phyloP scores from a whole-genome alignment of 2,797 vertebrate genomes.

The Peromyscus eremicus region DNA sequence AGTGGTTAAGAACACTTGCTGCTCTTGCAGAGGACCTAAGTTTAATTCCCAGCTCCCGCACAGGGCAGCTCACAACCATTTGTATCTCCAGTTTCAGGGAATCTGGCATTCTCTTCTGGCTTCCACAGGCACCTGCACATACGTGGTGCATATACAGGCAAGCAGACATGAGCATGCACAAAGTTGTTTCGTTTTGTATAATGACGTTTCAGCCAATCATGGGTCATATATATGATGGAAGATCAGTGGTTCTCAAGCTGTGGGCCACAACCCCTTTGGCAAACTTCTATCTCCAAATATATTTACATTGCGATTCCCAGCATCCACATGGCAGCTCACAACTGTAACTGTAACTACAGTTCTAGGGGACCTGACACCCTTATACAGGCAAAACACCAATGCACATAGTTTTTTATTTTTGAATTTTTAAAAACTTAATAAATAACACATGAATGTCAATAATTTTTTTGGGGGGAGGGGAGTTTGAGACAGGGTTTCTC shows the following conservation, averaged over 20 bases:
- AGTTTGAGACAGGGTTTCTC: too few species aligned
- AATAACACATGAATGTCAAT: not conserved
- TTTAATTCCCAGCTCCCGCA: not conserved
- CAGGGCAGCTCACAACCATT: not conserved
- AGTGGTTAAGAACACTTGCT: too few species aligned
- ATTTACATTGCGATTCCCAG: not conserved
- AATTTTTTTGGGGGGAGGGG: not conserved
- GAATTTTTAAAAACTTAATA: not conserved
- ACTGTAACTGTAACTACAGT: not conserved
- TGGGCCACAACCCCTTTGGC: not conserved
- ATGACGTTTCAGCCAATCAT: not conserved
- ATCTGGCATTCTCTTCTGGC: not conserved
- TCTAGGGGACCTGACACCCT: not conserved
- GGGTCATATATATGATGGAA: not conserved
- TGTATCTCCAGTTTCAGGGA: not conserved
- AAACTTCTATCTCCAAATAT: not conserved
- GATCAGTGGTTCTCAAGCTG: not conserved
- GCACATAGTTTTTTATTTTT: not conserved
- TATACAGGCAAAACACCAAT: not conserved
- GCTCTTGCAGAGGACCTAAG: not conserved
- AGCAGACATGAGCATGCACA: not conserved
- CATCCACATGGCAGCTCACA: too few species aligned
- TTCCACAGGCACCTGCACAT: not conserved
- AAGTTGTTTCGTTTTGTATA: not conserved
- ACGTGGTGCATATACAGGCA: not conserved